phyloP scores from a whole-genome alignment of 1,140 invertebrate species.

The Neodiprion fabricii region DNA sequence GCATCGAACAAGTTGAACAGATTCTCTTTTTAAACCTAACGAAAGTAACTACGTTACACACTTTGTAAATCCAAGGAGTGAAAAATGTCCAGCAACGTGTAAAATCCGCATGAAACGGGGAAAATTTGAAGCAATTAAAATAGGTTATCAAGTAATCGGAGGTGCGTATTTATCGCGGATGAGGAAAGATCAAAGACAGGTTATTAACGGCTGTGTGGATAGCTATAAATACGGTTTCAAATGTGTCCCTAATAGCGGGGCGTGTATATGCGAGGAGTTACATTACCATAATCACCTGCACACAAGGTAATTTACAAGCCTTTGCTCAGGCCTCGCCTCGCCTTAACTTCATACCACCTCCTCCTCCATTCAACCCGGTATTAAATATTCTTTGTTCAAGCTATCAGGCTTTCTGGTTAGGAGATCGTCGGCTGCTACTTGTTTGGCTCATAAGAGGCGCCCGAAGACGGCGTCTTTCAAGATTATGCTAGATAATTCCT shows the following conservation, averaged over 20 bases:
- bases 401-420: neutral
- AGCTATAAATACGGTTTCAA: neutral
- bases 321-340: neutral
- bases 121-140: too few relatives aligned
- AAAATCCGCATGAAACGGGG: too few relatives aligned
- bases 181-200: neutral
- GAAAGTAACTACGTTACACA: too few relatives aligned
- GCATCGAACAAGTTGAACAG: too few relatives aligned
- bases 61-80: too few relatives aligned
- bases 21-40: too few relatives aligned
- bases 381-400: slow-evolving; percentile 6
- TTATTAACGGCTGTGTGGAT: neutral
- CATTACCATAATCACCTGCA: slow-evolving; percentile 7
- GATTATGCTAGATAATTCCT: neutral
- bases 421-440: neutral
- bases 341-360: neutral
- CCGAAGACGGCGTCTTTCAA: neutral
- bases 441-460: neutral
- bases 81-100: too few relatives aligned
- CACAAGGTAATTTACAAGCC: neutral
- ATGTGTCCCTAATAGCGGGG: neutral
- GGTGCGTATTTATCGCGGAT: too few relatives aligned
- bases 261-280: neutral
- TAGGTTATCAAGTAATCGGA: too few relatives aligned
- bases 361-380: neutral